Evolutionary conservation across 2,113 vertebrate genomes (phyloP).

Genomic region (Phylloscopus trochilus): DNA sequence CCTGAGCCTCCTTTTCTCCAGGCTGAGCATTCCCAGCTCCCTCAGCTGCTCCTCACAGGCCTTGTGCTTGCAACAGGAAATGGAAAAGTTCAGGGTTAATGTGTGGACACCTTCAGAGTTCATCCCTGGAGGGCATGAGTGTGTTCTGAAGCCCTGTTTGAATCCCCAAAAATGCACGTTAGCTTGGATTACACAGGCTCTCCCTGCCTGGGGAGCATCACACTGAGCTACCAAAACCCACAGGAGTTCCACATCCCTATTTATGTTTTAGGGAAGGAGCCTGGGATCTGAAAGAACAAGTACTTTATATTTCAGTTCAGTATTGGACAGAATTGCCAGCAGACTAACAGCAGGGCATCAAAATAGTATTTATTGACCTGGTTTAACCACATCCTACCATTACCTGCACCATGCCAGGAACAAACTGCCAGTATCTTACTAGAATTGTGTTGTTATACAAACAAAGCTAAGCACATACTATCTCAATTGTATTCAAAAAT

Average conservation of each 20-base stretch:
- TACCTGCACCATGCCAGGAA: not conserved
- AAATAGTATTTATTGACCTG: not conserved
- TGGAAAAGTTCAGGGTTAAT: not conserved
- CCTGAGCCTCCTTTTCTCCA: not conserved
- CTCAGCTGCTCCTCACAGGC: not conserved
- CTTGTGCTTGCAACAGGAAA: not conserved
- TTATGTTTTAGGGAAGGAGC: not conserved
- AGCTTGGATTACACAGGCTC: not conserved
- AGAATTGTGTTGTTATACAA: not conserved
- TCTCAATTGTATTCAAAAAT: constrained; percentile 3
- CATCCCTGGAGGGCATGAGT: rapidly evolving
- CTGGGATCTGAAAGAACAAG: not conserved
- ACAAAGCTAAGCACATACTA: not conserved
- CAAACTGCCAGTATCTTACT: not conserved
- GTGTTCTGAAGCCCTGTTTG: not conserved
- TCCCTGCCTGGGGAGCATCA: not conserved
- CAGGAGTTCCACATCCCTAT: not conserved
- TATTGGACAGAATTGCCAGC: not conserved
- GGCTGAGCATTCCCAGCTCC: not conserved
- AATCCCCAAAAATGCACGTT: not conserved
- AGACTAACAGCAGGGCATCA: not conserved
- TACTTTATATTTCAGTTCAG: not conserved
- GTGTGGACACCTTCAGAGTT: not conserved
- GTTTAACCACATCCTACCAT: not conserved
- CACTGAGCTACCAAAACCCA: not conserved